These are phyloP conservation scores for Aphrophora alni DNA, from an alignment of 2,888 invertebrate genomes.

Conservation along the genomic window DNA sequence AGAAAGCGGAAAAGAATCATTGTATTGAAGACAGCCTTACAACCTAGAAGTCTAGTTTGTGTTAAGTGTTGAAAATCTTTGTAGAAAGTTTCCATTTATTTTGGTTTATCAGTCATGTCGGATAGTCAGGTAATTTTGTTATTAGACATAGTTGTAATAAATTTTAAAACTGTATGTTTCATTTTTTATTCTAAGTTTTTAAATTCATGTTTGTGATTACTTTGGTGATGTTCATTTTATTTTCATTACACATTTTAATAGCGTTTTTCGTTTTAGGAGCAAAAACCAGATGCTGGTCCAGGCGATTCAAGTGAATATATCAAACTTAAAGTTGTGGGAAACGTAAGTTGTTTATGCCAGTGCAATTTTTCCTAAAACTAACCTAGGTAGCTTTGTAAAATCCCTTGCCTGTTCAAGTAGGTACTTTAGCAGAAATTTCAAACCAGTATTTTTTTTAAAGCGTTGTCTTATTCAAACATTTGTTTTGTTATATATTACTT, in stretches of 20 bases:
- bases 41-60: not conserved
- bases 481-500: too few relatives aligned
- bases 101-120: slow-evolving; percentile 45
- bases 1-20: not conserved
- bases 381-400: not conserved
- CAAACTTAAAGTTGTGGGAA: slow-evolving; percentile 73
- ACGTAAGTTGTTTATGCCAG: slow-evolving; percentile 57
- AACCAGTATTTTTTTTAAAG: too few relatives aligned
- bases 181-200: not conserved
- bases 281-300: slow-evolving; percentile 15
- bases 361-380: not conserved
- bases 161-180: too few relatives aligned
- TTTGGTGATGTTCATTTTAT: not conserved
- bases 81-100: not conserved
- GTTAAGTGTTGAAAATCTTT: not conserved
- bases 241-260: not conserved
- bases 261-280: not conserved
- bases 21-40: not conserved
- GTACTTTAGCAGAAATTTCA: too few relatives aligned
- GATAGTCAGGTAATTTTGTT: slow-evolving; percentile 50
- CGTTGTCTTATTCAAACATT: too few relatives aligned
- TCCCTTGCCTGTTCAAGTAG: too few relatives aligned
- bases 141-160: too few relatives aligned
- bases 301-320: slow-evolving; percentile 68
- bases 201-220: not conserved